phyloP scores from a whole-genome alignment of 1,140 invertebrate species.

The Araneus ventricosus region DNA sequence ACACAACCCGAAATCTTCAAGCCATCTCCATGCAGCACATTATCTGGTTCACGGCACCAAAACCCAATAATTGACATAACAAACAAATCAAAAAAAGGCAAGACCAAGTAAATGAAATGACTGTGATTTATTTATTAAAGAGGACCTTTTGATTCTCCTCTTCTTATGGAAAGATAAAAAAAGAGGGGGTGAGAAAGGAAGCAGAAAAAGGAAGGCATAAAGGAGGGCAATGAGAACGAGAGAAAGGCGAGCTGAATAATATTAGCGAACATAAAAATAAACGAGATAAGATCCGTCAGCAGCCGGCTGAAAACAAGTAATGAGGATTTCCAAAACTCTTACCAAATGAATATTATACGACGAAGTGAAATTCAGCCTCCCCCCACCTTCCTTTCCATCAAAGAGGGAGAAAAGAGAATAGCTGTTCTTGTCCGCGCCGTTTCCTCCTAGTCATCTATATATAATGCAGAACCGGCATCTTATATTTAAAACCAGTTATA shows the following conservation, averaged over 20 bases:
- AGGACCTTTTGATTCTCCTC: conserved; percentile 40
- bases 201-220: not conserved
- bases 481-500: conserved; percentile 75
- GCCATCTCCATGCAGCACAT: too few relatives aligned
- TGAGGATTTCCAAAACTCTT: conserved; percentile 71
- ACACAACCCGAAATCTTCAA: not conserved
- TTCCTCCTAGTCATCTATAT: conserved; percentile 62
- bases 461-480: conserved; percentile 73
- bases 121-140: conserved; percentile 67
- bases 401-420: not conserved
- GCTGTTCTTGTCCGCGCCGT: not conserved
- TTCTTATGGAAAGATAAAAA: not conserved
- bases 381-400: conserved; percentile 9
- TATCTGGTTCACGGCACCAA: not conserved
- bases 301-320: conserved; percentile 56
- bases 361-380: conserved; percentile 71
- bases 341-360: conserved; percentile 75
- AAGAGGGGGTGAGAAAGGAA: not conserved
- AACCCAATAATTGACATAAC: not conserved
- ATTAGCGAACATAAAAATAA: conserved; percentile 69
- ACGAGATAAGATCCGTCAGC: conserved; percentile 61
- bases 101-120: conserved; percentile 60
- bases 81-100: not conserved
- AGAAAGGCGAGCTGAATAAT: conserved; percentile 40
- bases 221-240: not conserved